Evolutionary conservation across 2,113 vertebrate genomes (phyloP).

Genomic region (Anarhynchus alexandrinus): DNA sequence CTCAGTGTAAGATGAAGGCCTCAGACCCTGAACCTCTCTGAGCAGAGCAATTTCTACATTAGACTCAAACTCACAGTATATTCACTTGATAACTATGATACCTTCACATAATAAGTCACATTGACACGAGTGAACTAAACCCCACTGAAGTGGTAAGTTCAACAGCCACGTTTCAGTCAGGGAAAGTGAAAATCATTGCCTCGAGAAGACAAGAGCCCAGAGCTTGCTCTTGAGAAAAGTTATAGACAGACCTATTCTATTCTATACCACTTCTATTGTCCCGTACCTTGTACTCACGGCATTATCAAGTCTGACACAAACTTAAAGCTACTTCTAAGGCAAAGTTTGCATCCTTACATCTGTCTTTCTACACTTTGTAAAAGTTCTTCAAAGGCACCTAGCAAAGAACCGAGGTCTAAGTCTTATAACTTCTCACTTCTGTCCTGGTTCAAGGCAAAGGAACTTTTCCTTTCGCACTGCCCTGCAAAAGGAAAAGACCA

Average conservation of each 20-base stretch:
- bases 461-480: not conserved
- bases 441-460: not conserved
- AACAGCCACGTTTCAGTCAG: not conserved
- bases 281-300: not conserved
- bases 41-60: not conserved
- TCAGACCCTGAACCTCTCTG: not conserved
- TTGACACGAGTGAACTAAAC: not conserved
- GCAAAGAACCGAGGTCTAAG: not conserved
- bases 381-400: not conserved
- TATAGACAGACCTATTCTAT: not conserved
- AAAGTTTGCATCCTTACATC: not conserved
- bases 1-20: not conserved
- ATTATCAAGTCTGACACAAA: not conserved
- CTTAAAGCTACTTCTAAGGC: not conserved
- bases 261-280: not conserved
- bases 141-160: not conserved
- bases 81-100: not conserved
- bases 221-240: not conserved
- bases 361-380: not conserved
- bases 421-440: not conserved
- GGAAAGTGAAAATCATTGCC: not conserved
- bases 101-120: not conserved
- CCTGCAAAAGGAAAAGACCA: not conserved
- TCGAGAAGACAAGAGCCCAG: not conserved
- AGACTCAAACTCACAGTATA: not conserved